Base-by-base conservation (phyloP, 53 echinoderm and acorn worm species). In the Luidia sarsii region DNA sequence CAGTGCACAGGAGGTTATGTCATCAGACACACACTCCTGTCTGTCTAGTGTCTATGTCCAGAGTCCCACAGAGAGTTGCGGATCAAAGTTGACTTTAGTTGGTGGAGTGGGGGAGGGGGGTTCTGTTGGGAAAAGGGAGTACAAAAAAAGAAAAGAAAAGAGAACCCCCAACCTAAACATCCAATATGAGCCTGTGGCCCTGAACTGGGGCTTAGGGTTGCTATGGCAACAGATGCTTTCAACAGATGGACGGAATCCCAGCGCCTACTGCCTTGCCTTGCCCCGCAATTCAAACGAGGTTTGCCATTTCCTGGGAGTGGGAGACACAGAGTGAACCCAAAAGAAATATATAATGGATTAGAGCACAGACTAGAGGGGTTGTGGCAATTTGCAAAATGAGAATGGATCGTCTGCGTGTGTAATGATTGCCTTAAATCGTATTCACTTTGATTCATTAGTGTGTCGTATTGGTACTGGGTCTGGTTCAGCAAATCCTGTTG, bases 161-260 rank as follows among this genome's bases (percentile, higher is more conserved):
- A 14, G 1, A 68, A 49, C 46, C 49, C 24, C 48, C 68, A 68
- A 48, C 51, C 52, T 15, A n/a, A n/a, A n/a, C n/a, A n/a, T n/a
- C n/a, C n/a, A n/a, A n/a, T n/a, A n/a, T n/a, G n/a, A n/a, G n/a
- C n/a, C 11, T 11, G 11, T 41, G 41, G 41, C 41, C 41, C 41
- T 41, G 41, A 53, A 21, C 22, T 16, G 53, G 22, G 22, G n/a
- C 33, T 60, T 77, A 77, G 46, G 35, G 84, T 84, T 73, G 33
- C 84, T 65, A 64, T 84, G 84, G 57, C 72, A 84, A 84, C 65
- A 84, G 84, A 84, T 84, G 77, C 77, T 77, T 77, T 77, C 59
- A 46, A 60, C 77, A 77, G 77, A 61, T 46, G 18, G 13, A 16
- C n/a, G n/a, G n/a, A n/a, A n/a, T n/a, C n/a, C n/a, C n/a, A n/a